Percentiles rank a stretch among this genome's conserved stretches.
Evolutionary conservation across 2,113 vertebrate species (phyloP).

Genomic region (Silurus glanis): DNA sequence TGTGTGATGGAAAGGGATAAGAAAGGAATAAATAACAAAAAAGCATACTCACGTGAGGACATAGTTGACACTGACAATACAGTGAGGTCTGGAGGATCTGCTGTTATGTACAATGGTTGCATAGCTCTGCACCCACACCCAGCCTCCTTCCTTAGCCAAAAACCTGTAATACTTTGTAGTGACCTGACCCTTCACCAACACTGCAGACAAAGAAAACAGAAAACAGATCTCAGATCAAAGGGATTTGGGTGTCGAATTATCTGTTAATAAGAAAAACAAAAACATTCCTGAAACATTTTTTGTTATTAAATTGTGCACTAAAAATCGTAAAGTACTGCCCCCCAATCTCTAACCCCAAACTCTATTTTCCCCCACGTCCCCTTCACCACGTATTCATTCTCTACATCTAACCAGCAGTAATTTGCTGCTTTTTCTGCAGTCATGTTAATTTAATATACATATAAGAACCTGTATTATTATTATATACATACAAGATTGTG

Average conservation of each 20-base stretch:
- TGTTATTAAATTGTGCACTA: background rate
- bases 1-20: background rate
- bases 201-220: constrained; percentile 62
- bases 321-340: background rate
- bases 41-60: constrained; percentile 91
- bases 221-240: background rate
- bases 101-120: constrained; percentile 98
- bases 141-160: constrained; percentile 92
- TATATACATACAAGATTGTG: background rate
- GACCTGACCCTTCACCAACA: constrained; percentile 96
- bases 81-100: constrained; percentile 93
- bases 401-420: background rate
- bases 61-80: constrained; percentile 98
- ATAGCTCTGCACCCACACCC: constrained; percentile 99
- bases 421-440: background rate
- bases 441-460: background rate
- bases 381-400: background rate
- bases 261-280: background rate
- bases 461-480: background rate
- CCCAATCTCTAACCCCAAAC: background rate
- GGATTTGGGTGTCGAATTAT: background rate
- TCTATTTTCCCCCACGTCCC: background rate
- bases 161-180: constrained; percentile 98
- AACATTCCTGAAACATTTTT: background rate
- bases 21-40: background rate